Conservation (phyloP, 2,113 vertebrate species). For the Hyaena hyaena region DNA sequence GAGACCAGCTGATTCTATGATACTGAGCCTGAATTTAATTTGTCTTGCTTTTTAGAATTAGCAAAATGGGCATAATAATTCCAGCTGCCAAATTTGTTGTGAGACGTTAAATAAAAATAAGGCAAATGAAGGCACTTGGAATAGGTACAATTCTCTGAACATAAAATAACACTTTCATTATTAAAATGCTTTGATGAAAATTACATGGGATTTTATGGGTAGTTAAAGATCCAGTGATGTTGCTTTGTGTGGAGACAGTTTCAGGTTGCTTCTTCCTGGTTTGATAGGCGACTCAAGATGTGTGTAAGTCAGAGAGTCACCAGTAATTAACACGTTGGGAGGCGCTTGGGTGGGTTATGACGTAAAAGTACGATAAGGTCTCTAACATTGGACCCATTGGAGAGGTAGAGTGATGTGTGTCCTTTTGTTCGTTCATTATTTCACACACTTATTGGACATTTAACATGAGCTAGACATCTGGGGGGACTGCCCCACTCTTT, state of each 20-base stretch:
- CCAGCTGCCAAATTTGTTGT: not conserved
- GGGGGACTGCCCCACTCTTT: not conserved
- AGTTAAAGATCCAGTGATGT: not conserved
- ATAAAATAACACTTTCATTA: not conserved
- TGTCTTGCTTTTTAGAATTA: not conserved
- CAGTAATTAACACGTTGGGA: not conserved
- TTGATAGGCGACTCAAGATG: not conserved
- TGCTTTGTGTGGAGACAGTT: not conserved
- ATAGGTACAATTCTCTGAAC: constrained; percentile 12
- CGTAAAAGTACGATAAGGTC: not conserved
- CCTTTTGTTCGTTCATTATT: not conserved
- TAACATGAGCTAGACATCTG: not conserved
- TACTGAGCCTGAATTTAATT: not conserved
- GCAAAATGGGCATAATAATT: not conserved
- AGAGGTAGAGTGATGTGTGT: not conserved
- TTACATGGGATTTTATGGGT: not conserved
- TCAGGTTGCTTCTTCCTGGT: not conserved
- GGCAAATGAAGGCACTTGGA: not conserved
- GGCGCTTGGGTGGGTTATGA: not conserved
- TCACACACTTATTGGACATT: not conserved
- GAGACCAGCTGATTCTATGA: not conserved
- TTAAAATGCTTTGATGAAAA: not conserved
- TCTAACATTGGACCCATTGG: not conserved
- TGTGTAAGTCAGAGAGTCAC: not conserved
- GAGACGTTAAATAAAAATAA: constrained; percentile 1